Conservation (phyloP, 2,888 invertebrate species). For the Drosophila atripex region DNA sequence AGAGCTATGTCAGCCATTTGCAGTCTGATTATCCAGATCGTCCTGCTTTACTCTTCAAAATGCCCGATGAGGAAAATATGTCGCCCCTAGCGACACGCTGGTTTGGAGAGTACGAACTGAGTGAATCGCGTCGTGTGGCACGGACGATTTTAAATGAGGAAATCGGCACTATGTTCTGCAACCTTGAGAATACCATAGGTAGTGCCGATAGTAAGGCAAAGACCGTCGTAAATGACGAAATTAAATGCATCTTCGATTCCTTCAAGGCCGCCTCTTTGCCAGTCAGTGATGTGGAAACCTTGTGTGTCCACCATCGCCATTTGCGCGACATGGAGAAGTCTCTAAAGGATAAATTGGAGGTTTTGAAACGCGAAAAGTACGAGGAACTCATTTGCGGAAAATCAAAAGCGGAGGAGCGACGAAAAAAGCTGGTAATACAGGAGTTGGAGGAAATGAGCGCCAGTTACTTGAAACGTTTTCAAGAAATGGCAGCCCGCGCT, state of each 20-base stretch:
- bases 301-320: conserved; percentile 58
- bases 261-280: conserved; percentile 16
- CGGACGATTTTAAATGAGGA: conserved; percentile 35
- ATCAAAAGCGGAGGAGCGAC: background rate
- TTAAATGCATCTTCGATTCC: conserved; percentile 42
- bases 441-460: conserved; percentile 51
- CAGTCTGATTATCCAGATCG: conserved; percentile 10
- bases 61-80: background rate
- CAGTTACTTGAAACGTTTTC: conserved; percentile 43
- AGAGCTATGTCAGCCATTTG: background rate
- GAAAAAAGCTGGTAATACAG: conserved; percentile 22
- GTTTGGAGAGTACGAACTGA: conserved; percentile 48
- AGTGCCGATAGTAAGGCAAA: background rate
- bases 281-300: conserved; percentile 9
- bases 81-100: conserved; percentile 52
- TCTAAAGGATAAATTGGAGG: conserved; percentile 25
- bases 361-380: conserved; percentile 40
- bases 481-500: conserved; percentile 44
- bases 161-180: conserved; percentile 44
- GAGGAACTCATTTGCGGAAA: conserved; percentile 31
- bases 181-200: too few species aligned
- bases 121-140: conserved; percentile 10
- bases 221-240: conserved; percentile 36
- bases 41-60: background rate
- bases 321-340: conserved; percentile 51